A percentile compares a stretch with the other conserved stretches of the same genome.
These are phyloP conservation scores for Drosophila simulans DNA, from an alignment of 1,140 invertebrate genomes.

Conservation along the genomic window DNA sequence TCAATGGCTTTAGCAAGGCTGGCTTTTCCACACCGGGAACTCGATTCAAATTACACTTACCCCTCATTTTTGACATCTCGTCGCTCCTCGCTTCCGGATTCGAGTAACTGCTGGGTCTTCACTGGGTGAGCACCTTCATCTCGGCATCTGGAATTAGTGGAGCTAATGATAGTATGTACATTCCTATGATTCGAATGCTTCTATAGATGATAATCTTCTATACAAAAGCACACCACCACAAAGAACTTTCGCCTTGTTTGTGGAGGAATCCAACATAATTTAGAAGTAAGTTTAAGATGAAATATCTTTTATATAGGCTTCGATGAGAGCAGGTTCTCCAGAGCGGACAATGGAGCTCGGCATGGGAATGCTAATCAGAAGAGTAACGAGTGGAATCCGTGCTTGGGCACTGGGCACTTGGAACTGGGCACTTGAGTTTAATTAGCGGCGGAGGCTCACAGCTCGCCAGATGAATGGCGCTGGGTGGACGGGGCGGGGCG, in stretches of 20 bases:
- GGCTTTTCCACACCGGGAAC: background rate
- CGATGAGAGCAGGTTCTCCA: background rate
- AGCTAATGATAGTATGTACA: too few relatives aligned
- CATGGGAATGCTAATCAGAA: constrained; percentile 49
- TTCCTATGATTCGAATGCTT: too few relatives aligned
- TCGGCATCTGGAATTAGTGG: constrained; percentile 50
- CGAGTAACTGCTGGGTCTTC: constrained; percentile 36
- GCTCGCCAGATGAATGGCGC: background rate
- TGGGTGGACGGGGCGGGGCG: background rate
- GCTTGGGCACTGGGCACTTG: too few relatives aligned
- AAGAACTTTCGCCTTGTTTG: too few relatives aligned
- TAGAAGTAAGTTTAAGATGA: background rate
- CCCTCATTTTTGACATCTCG: constrained; percentile 73
- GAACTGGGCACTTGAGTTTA: constrained; percentile 45
- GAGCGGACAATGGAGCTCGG: constrained; percentile 21
- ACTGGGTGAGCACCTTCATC: constrained; percentile 41
- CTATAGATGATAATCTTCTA: too few relatives aligned
- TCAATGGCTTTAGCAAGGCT: constrained; percentile 16
- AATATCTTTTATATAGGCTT: background rate
- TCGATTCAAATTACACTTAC: constrained; percentile 26
- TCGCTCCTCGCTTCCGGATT: background rate
- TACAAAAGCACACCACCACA: too few relatives aligned
- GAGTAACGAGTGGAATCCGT: constrained; percentile 25
- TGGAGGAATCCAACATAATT: too few relatives aligned
- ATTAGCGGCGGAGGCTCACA: constrained; percentile 39